Conservation (phyloP, 2,888 invertebrate genomes). For the Troides oblongomaculatus region DNA sequence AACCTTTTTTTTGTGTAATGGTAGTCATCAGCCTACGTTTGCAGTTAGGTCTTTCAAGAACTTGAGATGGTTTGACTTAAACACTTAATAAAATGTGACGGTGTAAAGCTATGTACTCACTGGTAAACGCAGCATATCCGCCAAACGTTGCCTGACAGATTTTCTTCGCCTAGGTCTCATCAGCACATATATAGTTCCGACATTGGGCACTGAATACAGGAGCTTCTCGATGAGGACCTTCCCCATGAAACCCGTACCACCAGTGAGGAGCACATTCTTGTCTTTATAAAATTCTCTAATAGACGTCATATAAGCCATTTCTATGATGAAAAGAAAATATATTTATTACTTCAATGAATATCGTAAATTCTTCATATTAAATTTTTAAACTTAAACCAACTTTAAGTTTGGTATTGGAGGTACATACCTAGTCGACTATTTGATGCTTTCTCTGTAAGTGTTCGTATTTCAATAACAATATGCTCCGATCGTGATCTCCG, state of each 20-base stretch:
- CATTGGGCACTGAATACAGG: slow-evolving; percentile 80
- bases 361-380: not conserved
- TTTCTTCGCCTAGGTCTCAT: slow-evolving; percentile 83
- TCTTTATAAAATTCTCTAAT: slow-evolving; percentile 81
- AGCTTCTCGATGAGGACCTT: slow-evolving; percentile 83
- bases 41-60: too few species aligned
- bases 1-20: too few species aligned
- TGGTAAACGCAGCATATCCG: slow-evolving; percentile 82
- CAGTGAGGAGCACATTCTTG: slow-evolving; percentile 80
- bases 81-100: too few species aligned
- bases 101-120: slow-evolving; percentile 52
- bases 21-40: too few species aligned
- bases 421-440: too few species aligned
- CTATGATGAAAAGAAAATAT: slow-evolving; percentile 35
- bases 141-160: slow-evolving; percentile 77
- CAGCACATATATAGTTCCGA: slow-evolving; percentile 81
- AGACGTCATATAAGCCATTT: slow-evolving; percentile 64
- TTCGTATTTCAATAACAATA: too few species aligned
- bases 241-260: slow-evolving; percentile 84
- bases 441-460: too few species aligned
- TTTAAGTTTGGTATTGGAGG: too few species aligned
- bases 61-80: too few species aligned
- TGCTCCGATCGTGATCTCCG: too few species aligned
- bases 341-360: not conserved
- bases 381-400: too few species aligned